Percentiles rank a stretch among this genome's conserved stretches.
These are phyloP conservation scores for Sepioteuthis lessoniana DNA, from an alignment of 2,888 invertebrate genomes.

Conservation along the genomic window DNA sequence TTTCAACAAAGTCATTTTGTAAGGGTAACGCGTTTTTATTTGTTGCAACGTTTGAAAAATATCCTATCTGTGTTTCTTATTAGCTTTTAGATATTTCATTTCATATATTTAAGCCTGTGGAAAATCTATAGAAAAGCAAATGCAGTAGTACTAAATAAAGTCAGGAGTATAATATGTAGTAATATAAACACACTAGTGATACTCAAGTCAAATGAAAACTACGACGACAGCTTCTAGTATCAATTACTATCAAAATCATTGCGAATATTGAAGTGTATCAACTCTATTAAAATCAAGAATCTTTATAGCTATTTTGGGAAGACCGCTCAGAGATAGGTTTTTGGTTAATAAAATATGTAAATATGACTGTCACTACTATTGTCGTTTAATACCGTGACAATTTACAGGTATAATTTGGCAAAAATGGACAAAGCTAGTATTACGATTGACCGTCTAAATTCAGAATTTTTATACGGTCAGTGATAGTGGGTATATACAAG, in stretches of 20 bases:
- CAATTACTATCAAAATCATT: neutral
- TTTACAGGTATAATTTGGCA: too few species aligned
- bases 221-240: neutral
- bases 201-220: neutral
- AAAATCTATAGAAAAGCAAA: neutral
- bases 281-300: too few species aligned
- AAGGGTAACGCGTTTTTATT: neutral
- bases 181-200: neutral
- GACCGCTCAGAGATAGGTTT: too few species aligned
- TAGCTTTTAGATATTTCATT: neutral
- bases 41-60: neutral
- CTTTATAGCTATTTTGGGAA: too few species aligned
- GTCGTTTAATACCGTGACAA: too few species aligned
- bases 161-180: neutral
- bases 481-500: too few species aligned
- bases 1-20: neutral
- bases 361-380: too few species aligned
- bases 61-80: neutral
- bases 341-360: too few species aligned
- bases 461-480: too few species aligned
- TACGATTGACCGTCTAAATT: too few species aligned
- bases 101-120: neutral
- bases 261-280: neutral
- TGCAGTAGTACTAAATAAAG: neutral
- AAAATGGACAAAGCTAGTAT: too few species aligned